Evolutionary conservation across 1,140 invertebrate genomes (phyloP), one percentile per base, ranked within the genome.

Genomic region (Bradynema listronoti): DNA sequence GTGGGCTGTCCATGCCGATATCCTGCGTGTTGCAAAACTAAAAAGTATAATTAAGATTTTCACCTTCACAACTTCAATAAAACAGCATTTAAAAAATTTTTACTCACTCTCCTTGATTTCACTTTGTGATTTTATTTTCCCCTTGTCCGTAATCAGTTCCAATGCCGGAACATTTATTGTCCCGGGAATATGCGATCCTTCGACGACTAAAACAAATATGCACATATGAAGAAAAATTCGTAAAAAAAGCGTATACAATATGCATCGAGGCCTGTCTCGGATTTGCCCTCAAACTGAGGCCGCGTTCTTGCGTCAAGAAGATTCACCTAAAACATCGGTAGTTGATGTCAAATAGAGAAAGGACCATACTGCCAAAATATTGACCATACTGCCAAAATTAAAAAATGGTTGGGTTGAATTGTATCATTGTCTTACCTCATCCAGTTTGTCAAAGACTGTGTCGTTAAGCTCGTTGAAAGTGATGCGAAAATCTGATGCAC

Each of bases 231-330:
- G 27, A 43, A 43, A 45, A 45, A 24, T 45, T 7, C 4, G 27
- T 45, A 5, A 45, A 45, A 32, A 67, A 46, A 19, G 9, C 47
- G 43, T 29, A 22, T 57, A 65, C 61, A 22, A 34, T 69, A 27
- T 24, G 65, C 57, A 46, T 73, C 64, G 1, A 74, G 47, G 19
- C 73, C 70, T 3, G 66, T 68, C 6, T 69, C 66, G 47, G 67
- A 42, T 27, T 63, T 56, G 29, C 73, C 73, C n/a, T 77, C 58
- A 41, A 74, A 74, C 54, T 74, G 73, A 4, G 43, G 60, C 30
- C 63, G 30, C 1, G 64, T 43, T 45, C 72, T 52, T 3, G 59
- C 47, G 58, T 74, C 72, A 25, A 74, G 33, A 22, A 74, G 49
- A 33, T 54, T 73, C 4, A 39, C 32, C 27, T 39, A 32, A 45